Evolutionary conservation across 2,113 vertebrate genomes (phyloP).

Genomic region (Paramormyrops kingsleyae): DNA sequence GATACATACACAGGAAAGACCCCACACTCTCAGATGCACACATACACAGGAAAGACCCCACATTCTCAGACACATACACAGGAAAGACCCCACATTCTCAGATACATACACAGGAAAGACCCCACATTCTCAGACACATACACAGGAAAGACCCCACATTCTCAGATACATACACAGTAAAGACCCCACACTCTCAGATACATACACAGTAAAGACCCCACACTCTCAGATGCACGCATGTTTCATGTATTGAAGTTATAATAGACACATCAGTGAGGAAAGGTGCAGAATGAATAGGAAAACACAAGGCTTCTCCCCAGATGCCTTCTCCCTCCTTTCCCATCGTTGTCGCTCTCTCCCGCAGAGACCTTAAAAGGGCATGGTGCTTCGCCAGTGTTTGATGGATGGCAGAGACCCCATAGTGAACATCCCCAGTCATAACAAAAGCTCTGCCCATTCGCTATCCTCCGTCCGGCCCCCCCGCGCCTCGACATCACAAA

Average conservation of each 20-base stretch:
- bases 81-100: not conserved
- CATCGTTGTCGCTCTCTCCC: too few relatives aligned
- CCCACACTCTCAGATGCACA: too few relatives aligned
- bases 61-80: not conserved
- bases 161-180: not conserved
- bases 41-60: not conserved
- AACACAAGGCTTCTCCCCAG: not conserved
- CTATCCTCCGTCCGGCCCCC: not conserved
- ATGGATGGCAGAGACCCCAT: conserved; percentile 1
- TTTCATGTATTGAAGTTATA: not conserved
- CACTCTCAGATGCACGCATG: not conserved
- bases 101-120: too few relatives aligned
- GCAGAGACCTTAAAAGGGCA: conserved; percentile 7
- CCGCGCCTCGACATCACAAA: not conserved
- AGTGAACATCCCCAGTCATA: not conserved
- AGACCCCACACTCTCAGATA: not conserved
- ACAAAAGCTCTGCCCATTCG: not conserved
- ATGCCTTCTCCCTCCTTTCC: not conserved
- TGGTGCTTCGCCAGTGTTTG: not conserved
- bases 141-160: not conserved
- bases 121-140: not conserved
- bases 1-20: too few relatives aligned
- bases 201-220: too few relatives aligned
- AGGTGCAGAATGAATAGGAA: not conserved
- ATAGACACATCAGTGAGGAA: not conserved